phyloP scores from a whole-genome alignment of 2,888 invertebrate genomes.

The Sarcophaga subvicina region DNA sequence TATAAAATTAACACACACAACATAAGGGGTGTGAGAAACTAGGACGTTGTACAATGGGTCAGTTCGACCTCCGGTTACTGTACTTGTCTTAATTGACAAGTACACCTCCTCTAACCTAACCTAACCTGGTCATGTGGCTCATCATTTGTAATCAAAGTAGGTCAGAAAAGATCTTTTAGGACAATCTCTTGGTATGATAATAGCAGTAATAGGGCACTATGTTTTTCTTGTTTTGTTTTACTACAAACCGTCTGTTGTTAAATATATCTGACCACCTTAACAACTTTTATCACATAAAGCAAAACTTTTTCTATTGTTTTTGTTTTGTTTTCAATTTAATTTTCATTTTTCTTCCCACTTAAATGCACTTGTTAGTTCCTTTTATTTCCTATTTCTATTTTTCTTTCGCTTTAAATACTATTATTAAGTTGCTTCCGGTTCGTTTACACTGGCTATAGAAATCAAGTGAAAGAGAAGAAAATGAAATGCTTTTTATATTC shows the following conservation, averaged over 20 bases:
- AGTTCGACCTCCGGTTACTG: too few relatives aligned
- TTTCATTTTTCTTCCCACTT: background rate
- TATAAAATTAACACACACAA: too few relatives aligned
- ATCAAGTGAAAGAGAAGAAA: background rate
- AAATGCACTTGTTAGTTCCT: background rate
- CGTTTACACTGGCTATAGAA: slow-evolving; percentile 21
- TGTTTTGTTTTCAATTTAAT: background rate
- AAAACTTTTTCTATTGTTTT: background rate
- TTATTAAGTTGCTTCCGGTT: slow-evolving; percentile 53
- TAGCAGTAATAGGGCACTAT: too few relatives aligned
- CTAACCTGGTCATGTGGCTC: too few relatives aligned
- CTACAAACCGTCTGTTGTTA: background rate
- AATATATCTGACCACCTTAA: background rate
- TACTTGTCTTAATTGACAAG: too few relatives aligned
- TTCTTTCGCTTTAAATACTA: background rate
- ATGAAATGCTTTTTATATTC: background rate
- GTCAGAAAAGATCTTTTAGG: too few relatives aligned
- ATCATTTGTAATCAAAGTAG: too few relatives aligned
- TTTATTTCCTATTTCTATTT: slow-evolving; percentile 12
- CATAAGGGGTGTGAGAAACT: too few relatives aligned
- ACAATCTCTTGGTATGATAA: too few relatives aligned
- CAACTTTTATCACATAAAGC: background rate
- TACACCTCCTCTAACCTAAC: too few relatives aligned
- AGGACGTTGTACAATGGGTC: too few relatives aligned
- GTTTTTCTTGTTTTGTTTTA: too few relatives aligned